Conservation (phyloP, 2,888 invertebrate species). For the Monopis laevigella region DNA sequence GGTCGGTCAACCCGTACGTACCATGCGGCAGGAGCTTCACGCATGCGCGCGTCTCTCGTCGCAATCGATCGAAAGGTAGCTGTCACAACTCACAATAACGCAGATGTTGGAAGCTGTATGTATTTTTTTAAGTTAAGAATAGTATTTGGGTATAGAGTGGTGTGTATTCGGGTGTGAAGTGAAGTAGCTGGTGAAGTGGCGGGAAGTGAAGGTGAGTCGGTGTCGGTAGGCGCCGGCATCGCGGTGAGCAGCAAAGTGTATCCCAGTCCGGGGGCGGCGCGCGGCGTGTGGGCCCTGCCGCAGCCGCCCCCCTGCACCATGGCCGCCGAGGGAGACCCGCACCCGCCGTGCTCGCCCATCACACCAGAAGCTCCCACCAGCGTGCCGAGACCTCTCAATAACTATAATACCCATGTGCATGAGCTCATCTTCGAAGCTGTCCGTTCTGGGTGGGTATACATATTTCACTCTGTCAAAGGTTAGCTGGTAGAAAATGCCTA, state of each 20-base stretch:
- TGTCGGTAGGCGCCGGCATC: constrained; percentile 61
- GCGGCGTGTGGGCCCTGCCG: constrained; percentile 89
- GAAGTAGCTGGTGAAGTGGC: constrained; percentile 39
- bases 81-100: too few relatives aligned
- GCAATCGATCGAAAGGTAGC: too few relatives aligned
- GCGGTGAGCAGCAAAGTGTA: constrained; percentile 71
- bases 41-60: too few relatives aligned
- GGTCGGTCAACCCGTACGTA: too few relatives aligned
- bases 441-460: constrained; percentile 80
- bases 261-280: constrained; percentile 89
- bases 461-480: too few relatives aligned
- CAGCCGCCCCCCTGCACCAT: constrained; percentile 81
- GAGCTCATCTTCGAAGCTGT: constrained; percentile 87
- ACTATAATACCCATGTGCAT: constrained; percentile 57
- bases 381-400: constrained; percentile 43
- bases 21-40: too few relatives aligned
- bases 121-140: too few relatives aligned
- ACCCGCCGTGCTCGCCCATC: constrained; percentile 54
- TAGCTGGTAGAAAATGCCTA: too few relatives aligned
- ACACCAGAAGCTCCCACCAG: constrained; percentile 52
- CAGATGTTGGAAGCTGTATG: too few relatives aligned
- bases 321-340: constrained; percentile 73
- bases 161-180: too few relatives aligned
- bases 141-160: too few relatives aligned
- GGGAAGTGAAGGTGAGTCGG: constrained; percentile 49